These are phyloP conservation scores for Drosophila macrospina DNA, from an alignment of 2,888 invertebrate genomes.

Conservation along the genomic window DNA sequence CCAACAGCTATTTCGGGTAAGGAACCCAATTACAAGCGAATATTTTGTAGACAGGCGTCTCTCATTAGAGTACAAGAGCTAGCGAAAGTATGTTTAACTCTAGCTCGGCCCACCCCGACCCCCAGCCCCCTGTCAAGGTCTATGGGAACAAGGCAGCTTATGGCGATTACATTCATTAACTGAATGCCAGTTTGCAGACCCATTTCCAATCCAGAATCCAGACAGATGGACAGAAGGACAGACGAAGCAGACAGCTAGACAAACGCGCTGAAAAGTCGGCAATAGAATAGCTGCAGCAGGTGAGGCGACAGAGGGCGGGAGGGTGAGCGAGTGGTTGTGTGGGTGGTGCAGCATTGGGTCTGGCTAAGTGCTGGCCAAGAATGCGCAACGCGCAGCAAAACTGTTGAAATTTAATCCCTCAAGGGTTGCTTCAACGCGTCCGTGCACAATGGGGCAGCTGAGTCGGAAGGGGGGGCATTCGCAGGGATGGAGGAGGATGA, in stretches of 20 bases:
- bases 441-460: conserved; percentile 50
- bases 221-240: conserved; percentile 21
- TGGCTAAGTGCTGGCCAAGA: conserved; percentile 69
- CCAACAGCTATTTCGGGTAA: conserved; percentile 26
- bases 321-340: conserved; percentile 13
- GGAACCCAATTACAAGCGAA: conserved; percentile 65
- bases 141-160: conserved; percentile 61
- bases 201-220: conserved; percentile 39
- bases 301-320: conserved; percentile 8
- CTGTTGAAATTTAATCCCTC: conserved; percentile 81
- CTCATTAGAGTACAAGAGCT: conserved; percentile 48
- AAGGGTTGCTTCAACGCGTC: conserved; percentile 80
- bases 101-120: not conserved
- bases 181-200: conserved; percentile 43
- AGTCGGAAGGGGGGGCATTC: conserved; percentile 33
- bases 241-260: conserved; percentile 23
- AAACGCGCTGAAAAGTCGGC: conserved; percentile 64
- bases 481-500: conserved; percentile 12
- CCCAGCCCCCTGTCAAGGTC: not conserved
- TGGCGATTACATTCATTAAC: conserved; percentile 80
- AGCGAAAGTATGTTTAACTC: conserved; percentile 19
- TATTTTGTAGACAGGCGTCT: conserved; percentile 54
- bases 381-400: conserved; percentile 71
- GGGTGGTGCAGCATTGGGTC: conserved; percentile 35
- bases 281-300: conserved; percentile 49